A percentile compares a stretch with the other conserved stretches of the same genome.
Evolutionary conservation across 23 tunicate genomes (phyloP).

Genomic region (Diplosoma virens): DNA sequence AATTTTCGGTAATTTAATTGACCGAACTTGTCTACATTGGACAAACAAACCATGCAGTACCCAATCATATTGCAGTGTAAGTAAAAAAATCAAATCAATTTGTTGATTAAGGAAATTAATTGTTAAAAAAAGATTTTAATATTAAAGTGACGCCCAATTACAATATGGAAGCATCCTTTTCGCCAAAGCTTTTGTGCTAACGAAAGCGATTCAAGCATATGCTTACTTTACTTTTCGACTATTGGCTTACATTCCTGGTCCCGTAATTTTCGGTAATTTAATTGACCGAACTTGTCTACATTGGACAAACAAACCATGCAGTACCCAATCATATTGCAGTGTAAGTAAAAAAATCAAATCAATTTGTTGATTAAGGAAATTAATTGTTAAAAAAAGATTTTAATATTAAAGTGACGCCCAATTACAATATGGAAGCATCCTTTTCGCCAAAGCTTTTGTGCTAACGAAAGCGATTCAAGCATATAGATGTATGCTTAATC

Average conservation of each 20-base stretch:
- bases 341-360: slow-evolving; percentile 75
- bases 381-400: too few relatives aligned
- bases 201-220: too few relatives aligned
- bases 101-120: too few relatives aligned
- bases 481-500: too few relatives aligned
- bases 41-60: slow-evolving; percentile 37
- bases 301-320: slow-evolving; percentile 57
- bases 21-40: slow-evolving; percentile 73
- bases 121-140: too few relatives aligned
- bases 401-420: too few relatives aligned
- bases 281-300: slow-evolving; percentile 71
- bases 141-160: too few relatives aligned
- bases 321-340: slow-evolving; percentile 52
- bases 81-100: too few relatives aligned
- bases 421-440: too few relatives aligned
- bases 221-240: slow-evolving; percentile 27
- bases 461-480: slow-evolving; percentile 46
- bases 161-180: too few relatives aligned
- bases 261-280: slow-evolving; percentile 47
- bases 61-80: slow-evolving; percentile 70
- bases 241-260: slow-evolving; percentile 69
- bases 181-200: slow-evolving; percentile 66
- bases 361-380: too few relatives aligned
- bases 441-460: slow-evolving; percentile 63
- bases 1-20: slow-evolving; percentile 53